Evolutionary conservation across 1,140 invertebrate genomes (phyloP).

Genomic region (Palaemon carinicauda): DNA sequence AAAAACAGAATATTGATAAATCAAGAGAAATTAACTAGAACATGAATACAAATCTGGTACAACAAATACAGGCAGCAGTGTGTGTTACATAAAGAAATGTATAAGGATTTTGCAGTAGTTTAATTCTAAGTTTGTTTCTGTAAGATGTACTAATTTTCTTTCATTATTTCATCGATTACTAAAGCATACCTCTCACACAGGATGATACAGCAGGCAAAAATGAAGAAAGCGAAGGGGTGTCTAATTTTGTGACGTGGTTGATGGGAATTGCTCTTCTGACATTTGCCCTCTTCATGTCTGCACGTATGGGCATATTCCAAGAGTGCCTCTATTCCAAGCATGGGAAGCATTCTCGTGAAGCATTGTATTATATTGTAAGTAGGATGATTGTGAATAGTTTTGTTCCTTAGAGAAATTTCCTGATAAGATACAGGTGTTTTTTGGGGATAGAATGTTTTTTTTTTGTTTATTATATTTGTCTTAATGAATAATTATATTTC

Average conservation of each 20-base stretch:
- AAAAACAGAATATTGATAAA: too few species aligned
- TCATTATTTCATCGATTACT: too few species aligned
- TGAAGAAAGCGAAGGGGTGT: background rate
- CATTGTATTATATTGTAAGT: conserved; percentile 87
- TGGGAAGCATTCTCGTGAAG: conserved; percentile 95
- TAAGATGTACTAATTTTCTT: background rate
- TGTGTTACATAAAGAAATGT: too few species aligned
- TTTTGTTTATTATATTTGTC: background rate
- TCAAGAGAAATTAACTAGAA: too few species aligned
- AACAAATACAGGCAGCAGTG: too few species aligned
- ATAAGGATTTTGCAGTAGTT: too few species aligned
- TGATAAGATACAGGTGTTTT: background rate
- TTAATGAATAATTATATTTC: conserved; percentile 62
- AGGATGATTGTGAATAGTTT: background rate
- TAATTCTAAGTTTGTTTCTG: background rate
- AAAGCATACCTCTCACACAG: background rate
- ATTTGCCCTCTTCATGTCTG: conserved; percentile 89
- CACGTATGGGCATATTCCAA: conserved; percentile 96
- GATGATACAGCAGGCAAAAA: background rate
- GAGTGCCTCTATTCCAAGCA: conserved; percentile 85
- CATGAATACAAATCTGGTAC: too few species aligned
- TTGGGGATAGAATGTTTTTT: too few species aligned
- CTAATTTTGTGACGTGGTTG: conserved; percentile 50
- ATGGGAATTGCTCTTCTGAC: conserved; percentile 83
- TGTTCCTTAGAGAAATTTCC: background rate